A percentile compares a stretch with the other conserved stretches of the same genome.
Conservation (phyloP, 2,888 invertebrate genomes). For the Diaphora mendica region DNA sequence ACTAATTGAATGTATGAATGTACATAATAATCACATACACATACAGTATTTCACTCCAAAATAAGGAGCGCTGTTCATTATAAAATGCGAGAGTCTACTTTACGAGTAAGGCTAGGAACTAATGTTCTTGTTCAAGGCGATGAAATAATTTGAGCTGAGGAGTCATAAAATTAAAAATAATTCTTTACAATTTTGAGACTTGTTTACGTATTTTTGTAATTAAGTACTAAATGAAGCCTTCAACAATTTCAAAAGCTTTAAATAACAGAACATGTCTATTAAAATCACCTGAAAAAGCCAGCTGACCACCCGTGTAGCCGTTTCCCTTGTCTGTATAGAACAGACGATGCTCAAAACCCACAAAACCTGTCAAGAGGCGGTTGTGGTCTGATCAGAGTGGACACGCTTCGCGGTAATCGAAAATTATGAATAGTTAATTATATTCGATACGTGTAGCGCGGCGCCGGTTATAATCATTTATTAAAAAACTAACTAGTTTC, state of each 20-base stretch:
- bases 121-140: slow-evolving; percentile 23
- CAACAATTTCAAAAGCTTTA: slow-evolving; percentile 40
- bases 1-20: slow-evolving; percentile 47
- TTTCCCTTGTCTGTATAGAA: slow-evolving; percentile 46
- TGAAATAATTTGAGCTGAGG: slow-evolving; percentile 7
- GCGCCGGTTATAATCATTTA: slow-evolving; percentile 51
- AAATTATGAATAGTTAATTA: slow-evolving; percentile 79
- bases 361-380: slow-evolving; percentile 71
- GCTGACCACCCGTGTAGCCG: slow-evolving; percentile 69
- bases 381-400: slow-evolving; percentile 58
- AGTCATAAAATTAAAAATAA: neutral
- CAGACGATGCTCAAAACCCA: slow-evolving; percentile 62
- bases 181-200: slow-evolving; percentile 12
- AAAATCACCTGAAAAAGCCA: slow-evolving; percentile 58
- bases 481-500: slow-evolving; percentile 44
- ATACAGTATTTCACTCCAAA: slow-evolving; percentile 41
- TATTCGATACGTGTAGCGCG: slow-evolving; percentile 30
- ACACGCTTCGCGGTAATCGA: slow-evolving; percentile 74
- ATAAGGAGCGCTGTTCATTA: slow-evolving; percentile 49
- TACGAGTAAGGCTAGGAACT: slow-evolving; percentile 55
- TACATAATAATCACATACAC: slow-evolving; percentile 34
- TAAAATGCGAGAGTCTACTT: slow-evolving; percentile 41
- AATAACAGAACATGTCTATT: slow-evolving; percentile 47
- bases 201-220: slow-evolving; percentile 11
- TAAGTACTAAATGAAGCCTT: slow-evolving; percentile 21